Conservation (phyloP, 2,113 vertebrate genomes). For the Eptesicus fuscus region DNA sequence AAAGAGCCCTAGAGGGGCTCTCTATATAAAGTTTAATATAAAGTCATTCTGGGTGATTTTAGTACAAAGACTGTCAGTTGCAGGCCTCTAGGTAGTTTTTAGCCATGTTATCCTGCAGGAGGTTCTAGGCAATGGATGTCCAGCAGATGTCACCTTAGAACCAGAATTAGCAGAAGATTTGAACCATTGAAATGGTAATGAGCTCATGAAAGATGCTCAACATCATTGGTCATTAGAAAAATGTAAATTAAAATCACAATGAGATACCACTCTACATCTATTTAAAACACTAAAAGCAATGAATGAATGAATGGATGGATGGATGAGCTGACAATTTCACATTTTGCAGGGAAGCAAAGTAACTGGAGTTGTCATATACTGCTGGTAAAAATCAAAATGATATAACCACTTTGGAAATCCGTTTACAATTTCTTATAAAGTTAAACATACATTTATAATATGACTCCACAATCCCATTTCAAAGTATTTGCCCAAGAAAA, state of each 20-base stretch:
- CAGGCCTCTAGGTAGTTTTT: neutral
- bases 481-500: neutral
- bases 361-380: neutral
- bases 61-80: neutral
- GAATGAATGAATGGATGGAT: neutral
- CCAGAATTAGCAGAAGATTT: neutral
- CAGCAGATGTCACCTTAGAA: neutral
- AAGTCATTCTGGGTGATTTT: neutral
- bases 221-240: neutral
- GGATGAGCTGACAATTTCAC: neutral
- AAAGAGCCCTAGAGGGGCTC: neutral
- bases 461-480: neutral
- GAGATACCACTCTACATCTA: neutral
- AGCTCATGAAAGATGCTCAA: neutral
- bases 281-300: neutral
- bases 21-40: neutral
- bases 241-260: neutral
- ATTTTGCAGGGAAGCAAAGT: neutral
- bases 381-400: neutral
- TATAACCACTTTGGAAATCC: neutral
- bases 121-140: neutral
- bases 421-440: neutral
- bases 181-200: neutral
- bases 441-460: neutral
- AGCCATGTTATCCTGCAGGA: neutral